A percentile compares a stretch with the other conserved stretches of the same genome.
Evolutionary conservation across 2,888 invertebrate genomes (phyloP).

Genomic region (Exocentrus adspersus): DNA sequence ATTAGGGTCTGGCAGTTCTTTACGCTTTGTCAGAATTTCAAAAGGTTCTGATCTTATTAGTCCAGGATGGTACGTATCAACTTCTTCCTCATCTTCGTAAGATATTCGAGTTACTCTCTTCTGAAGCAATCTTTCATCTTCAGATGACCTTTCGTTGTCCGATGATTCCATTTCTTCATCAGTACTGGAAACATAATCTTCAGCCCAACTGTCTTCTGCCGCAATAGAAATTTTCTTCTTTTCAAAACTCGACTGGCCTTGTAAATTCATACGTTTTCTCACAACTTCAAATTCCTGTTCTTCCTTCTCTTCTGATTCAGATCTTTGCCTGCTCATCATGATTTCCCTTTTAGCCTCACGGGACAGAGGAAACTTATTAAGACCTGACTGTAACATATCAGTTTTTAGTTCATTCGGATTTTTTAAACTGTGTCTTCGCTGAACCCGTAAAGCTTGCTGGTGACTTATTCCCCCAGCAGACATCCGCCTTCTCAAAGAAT

Average conservation of each 20-base stretch:
- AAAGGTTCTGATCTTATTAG: conserved; percentile 68
- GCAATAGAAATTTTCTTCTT: conserved; percentile 52
- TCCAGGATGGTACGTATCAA: conserved; percentile 76
- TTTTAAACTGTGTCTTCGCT: conserved; percentile 57
- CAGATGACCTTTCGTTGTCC: too few species aligned
- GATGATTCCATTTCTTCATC: conserved; percentile 56
- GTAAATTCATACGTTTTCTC: conserved; percentile 53
- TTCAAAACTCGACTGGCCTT: conserved; percentile 48
- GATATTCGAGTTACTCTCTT: conserved; percentile 27
- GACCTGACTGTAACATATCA: conserved; percentile 46
- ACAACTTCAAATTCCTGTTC: conserved; percentile 57
- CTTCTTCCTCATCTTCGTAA: conserved; percentile 64
- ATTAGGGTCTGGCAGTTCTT: conserved; percentile 75
- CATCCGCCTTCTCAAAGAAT: conserved; percentile 63
- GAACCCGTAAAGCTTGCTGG: conserved; percentile 57
- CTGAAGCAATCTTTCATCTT: conserved; percentile 51
- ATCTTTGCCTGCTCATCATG: conserved; percentile 53
- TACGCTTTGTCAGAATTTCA: conserved; percentile 69
- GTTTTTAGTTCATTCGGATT: conserved; percentile 53
- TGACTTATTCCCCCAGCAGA: conserved; percentile 64
- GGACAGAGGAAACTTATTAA: conserved; percentile 49
- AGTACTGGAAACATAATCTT: conserved; percentile 58
- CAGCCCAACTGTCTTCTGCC: conserved; percentile 65
- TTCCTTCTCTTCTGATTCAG: conserved; percentile 59
- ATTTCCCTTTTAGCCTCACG: conserved; percentile 49